These are phyloP conservation scores for Himalopsyche japonica DNA, from an alignment of 2,888 invertebrate genomes.

Conservation along the genomic window DNA sequence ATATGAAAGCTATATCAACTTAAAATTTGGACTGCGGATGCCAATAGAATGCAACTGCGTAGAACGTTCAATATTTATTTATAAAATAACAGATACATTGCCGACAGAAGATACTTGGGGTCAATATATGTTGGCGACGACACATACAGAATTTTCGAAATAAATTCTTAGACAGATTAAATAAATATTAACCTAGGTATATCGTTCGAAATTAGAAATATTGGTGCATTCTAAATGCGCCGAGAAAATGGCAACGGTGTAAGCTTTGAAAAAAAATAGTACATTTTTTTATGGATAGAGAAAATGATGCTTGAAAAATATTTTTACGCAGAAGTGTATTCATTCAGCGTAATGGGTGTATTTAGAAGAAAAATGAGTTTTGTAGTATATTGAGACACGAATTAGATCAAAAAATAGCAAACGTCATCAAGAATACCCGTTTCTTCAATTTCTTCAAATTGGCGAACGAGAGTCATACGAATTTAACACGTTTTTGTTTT, in stretches of 20 bases:
- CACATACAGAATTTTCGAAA: background rate
- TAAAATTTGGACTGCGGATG: too few relatives aligned
- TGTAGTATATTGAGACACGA: background rate
- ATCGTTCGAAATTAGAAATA: background rate
- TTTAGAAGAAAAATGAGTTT: background rate
- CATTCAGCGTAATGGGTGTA: background rate
- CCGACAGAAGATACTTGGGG: too few relatives aligned
- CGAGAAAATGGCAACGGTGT: background rate
- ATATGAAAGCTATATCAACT: too few relatives aligned
- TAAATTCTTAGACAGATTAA: background rate
- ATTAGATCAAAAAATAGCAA: background rate
- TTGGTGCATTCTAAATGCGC: background rate
- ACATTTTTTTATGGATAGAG: background rate
- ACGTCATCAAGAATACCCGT: too few relatives aligned
- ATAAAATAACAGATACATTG: too few relatives aligned
- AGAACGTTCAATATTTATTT: too few relatives aligned
- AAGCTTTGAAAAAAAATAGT: background rate
- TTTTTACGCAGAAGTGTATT: background rate
- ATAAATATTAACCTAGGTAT: background rate
- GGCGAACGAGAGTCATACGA: too few relatives aligned
- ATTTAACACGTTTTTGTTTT: too few relatives aligned
- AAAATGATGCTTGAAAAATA: background rate
- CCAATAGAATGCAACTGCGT: too few relatives aligned
- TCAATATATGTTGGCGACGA: too few relatives aligned
- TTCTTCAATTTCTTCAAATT: too few relatives aligned